Percentiles rank a stretch among this genome's conserved stretches.
phyloP scores from a whole-genome alignment of 2,888 invertebrate species.

The Protophormia terraenovae region DNA sequence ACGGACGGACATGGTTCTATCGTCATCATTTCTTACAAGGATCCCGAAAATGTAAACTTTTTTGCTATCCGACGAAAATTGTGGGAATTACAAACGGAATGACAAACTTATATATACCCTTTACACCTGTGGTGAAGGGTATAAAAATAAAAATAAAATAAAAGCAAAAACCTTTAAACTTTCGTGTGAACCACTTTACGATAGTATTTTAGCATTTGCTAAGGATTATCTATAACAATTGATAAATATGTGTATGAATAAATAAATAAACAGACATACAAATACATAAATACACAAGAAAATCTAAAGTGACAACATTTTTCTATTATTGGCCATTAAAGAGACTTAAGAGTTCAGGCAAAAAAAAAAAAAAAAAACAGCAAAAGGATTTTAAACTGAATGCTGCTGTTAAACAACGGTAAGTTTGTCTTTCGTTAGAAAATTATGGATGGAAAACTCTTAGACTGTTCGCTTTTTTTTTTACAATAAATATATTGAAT shows the following conservation, averaged over 20 bases:
- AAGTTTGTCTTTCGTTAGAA: constrained; percentile 18
- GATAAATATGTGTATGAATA: constrained; percentile 72
- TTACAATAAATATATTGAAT: not conserved
- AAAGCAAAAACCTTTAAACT: constrained; percentile 21
- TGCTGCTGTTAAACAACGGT: constrained; percentile 35
- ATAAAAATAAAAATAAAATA: not conserved
- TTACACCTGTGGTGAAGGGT: too few species aligned
- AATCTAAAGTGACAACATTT: constrained; percentile 80
- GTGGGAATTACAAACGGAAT: too few species aligned
- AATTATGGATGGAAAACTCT: constrained; percentile 42
- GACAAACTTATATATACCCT: too few species aligned
- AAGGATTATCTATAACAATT: constrained; percentile 72
- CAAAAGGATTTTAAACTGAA: constrained; percentile 68
- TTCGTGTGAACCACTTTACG: constrained; percentile 43
- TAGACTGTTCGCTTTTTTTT: constrained; percentile 35
- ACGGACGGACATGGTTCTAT: too few species aligned
- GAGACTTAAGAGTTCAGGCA: constrained; percentile 76
- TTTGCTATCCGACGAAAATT: too few species aligned
- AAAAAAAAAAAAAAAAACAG: constrained; percentile 31
- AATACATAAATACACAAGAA: constrained; percentile 61
- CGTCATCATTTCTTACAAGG: too few species aligned
- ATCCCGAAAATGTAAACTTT: too few species aligned
- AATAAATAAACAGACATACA: constrained; percentile 23
- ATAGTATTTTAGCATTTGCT: constrained; percentile 78
- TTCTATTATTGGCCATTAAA: constrained; percentile 81